These are phyloP conservation scores for Zaprionus davidi DNA, from an alignment of 1,140 invertebrate species.

Conservation along the genomic window DNA sequence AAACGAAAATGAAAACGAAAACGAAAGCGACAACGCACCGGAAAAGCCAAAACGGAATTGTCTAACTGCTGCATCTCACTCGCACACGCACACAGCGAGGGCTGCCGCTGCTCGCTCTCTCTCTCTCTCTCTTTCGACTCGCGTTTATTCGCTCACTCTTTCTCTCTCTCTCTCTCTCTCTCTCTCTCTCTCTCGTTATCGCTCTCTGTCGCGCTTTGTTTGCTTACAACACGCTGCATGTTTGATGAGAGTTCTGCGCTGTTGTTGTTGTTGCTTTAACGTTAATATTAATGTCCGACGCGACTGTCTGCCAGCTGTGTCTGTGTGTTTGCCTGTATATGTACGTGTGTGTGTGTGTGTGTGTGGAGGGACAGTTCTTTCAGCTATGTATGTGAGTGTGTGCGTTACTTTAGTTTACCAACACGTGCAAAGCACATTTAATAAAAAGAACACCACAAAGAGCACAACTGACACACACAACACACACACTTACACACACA, in stretches of 20 bases:
- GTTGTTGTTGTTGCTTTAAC: slow-evolving; percentile 57
- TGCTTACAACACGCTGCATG: slow-evolving; percentile 69
- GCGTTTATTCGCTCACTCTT: not conserved
- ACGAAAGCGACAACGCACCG: slow-evolving; percentile 67
- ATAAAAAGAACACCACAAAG: slow-evolving; percentile 68
- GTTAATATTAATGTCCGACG: slow-evolving; percentile 79
- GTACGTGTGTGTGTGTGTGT: slow-evolving; percentile 31
- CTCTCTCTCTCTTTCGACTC: not conserved
- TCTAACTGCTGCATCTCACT: slow-evolving; percentile 37
- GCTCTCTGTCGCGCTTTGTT: slow-evolving; percentile 33
- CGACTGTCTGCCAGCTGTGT: slow-evolving; percentile 68
- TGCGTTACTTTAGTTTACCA: slow-evolving; percentile 64
- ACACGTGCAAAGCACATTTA: slow-evolving; percentile 79
- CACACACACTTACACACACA: slow-evolving; percentile 10
- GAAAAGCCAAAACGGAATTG: slow-evolving; percentile 65
- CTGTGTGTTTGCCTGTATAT: slow-evolving; percentile 22
- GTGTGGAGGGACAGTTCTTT: slow-evolving; percentile 16
- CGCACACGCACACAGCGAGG: slow-evolving; percentile 19
- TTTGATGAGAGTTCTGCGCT: slow-evolving; percentile 64
- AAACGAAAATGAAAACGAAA: slow-evolving; percentile 55
- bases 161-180: too few relatives aligned
- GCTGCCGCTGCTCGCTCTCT: not conserved
- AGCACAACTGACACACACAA: slow-evolving; percentile 8
- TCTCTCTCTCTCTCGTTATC: not conserved
- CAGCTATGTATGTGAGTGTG: slow-evolving; percentile 27